These are phyloP conservation scores for Tretioscincus oriximinensis DNA, from an alignment of 2,113 vertebrate species.

Conservation along the genomic window DNA sequence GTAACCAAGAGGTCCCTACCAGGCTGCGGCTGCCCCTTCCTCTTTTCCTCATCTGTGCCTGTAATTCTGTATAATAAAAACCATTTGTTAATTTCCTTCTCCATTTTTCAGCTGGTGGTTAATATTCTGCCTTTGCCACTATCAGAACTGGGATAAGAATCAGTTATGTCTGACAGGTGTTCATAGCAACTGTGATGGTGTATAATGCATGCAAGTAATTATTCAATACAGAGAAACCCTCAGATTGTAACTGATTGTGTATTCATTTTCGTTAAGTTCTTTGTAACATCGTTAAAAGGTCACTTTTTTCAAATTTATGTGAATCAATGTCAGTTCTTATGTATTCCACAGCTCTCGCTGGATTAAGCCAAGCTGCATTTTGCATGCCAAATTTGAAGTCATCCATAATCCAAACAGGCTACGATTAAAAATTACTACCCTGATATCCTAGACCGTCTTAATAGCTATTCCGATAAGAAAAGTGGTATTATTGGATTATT, in stretches of 20 bases:
- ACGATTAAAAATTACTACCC: constrained; percentile 49
- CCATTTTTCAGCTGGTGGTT: not conserved
- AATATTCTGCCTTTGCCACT: not conserved
- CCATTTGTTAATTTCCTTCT: not conserved
- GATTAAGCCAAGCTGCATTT: constrained; percentile 34
- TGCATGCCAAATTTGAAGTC: constrained; percentile 30
- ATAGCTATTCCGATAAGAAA: constrained; percentile 43
- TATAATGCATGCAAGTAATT: constrained; percentile 26
- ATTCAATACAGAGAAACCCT: constrained; percentile 22
- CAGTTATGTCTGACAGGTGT: not conserved
- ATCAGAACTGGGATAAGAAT: constrained; percentile 4
- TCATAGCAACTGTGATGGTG: not conserved
- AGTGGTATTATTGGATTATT: constrained; percentile 39
- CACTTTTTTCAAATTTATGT: not conserved
- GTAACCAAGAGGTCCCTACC: too few relatives aligned
- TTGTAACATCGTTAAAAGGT: constrained; percentile 32
- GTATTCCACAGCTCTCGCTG: constrained; percentile 13
- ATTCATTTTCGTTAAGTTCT: not conserved
- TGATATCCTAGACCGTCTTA: constrained; percentile 51
- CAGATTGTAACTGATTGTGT: not conserved
- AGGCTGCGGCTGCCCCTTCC: too few relatives aligned
- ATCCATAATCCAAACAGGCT: constrained; percentile 15
- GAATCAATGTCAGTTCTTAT: constrained; percentile 11
- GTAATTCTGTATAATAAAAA: not conserved
- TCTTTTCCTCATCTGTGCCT: not conserved